A percentile compares a stretch with the other conserved stretches of the same genome.
phyloP scores from a whole-genome alignment of 2,888 invertebrate genomes.

The Macropis europaea region DNA sequence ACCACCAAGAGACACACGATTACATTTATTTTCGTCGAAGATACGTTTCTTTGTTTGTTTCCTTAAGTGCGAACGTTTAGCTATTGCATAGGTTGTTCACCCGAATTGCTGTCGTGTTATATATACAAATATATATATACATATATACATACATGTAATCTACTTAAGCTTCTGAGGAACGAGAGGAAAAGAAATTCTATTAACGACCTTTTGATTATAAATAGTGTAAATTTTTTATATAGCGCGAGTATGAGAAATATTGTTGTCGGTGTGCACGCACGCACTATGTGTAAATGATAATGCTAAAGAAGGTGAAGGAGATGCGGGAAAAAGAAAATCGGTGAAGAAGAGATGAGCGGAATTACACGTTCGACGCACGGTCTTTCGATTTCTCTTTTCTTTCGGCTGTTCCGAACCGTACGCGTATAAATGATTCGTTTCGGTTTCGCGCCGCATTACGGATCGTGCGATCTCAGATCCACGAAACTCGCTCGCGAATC shows the following conservation, averaged over 20 bases:
- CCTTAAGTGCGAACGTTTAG: constrained; percentile 62
- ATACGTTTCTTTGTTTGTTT: constrained; percentile 7
- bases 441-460: constrained; percentile 22
- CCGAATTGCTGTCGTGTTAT: constrained; percentile 68
- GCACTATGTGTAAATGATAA: constrained; percentile 72
- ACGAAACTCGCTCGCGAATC: constrained; percentile 22
- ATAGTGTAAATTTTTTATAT: constrained; percentile 80
- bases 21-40: too few species aligned
- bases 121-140: constrained; percentile 23
- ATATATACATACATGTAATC: constrained; percentile 35
- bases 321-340: background rate
- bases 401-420: constrained; percentile 10
- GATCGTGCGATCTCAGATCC: constrained; percentile 25
- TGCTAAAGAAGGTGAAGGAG: constrained; percentile 4
- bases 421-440: too few species aligned
- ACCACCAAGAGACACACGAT: too few species aligned
- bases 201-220: constrained; percentile 77
- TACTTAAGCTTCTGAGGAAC: constrained; percentile 69
- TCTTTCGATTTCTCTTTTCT: constrained; percentile 53
- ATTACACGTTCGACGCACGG: constrained; percentile 41
- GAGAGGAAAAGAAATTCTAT: constrained; percentile 65
- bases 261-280: constrained; percentile 69
- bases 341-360: constrained; percentile 4
- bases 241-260: constrained; percentile 70
- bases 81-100: constrained; percentile 62